Conservation (phyloP, 1,140 invertebrate species). For the Cyclina sinensis region DNA sequence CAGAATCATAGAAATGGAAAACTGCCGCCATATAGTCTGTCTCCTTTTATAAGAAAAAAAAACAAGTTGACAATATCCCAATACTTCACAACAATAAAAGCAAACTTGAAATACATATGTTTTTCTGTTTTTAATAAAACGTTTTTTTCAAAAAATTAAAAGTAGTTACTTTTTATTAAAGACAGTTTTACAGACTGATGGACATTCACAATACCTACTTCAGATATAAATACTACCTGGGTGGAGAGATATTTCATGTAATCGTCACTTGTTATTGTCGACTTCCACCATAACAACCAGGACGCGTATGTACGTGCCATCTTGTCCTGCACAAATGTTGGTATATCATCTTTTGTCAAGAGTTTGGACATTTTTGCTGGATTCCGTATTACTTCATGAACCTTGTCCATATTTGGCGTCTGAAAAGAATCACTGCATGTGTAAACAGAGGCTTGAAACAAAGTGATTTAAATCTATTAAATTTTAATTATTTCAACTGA, state of each 20-base stretch:
- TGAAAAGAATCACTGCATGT: conserved; percentile 40
- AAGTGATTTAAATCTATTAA: too few relatives aligned
- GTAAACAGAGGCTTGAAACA: too few relatives aligned
- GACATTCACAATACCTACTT: too few relatives aligned
- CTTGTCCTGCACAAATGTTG: conserved; percentile 81
- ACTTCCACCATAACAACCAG: conserved; percentile 86
- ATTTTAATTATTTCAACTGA: too few relatives aligned
- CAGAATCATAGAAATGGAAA: conserved; percentile 86
- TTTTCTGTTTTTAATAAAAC: too few relatives aligned
- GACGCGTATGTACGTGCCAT: conserved; percentile 83
- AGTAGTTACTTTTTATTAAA: too few relatives aligned
- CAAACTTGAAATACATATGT: too few relatives aligned
- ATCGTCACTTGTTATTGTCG: conserved; percentile 84
- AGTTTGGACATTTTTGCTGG: conserved; percentile 78
- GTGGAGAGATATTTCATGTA: conserved; percentile 86
- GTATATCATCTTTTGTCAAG: conserved; percentile 75
- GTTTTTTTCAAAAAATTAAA: too few relatives aligned
- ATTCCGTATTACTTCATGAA: conserved; percentile 78
- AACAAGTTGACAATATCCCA: too few relatives aligned
- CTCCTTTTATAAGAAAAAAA: conserved; percentile 75
- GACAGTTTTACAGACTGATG: too few relatives aligned
- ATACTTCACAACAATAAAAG: too few relatives aligned
- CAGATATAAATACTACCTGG: too few relatives aligned
- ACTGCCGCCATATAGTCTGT: conserved; percentile 85
- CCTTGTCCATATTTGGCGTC: conserved; percentile 80